These are phyloP conservation scores for Patella vulgata DNA, from an alignment of 1,140 invertebrate species.

Conservation along the genomic window DNA sequence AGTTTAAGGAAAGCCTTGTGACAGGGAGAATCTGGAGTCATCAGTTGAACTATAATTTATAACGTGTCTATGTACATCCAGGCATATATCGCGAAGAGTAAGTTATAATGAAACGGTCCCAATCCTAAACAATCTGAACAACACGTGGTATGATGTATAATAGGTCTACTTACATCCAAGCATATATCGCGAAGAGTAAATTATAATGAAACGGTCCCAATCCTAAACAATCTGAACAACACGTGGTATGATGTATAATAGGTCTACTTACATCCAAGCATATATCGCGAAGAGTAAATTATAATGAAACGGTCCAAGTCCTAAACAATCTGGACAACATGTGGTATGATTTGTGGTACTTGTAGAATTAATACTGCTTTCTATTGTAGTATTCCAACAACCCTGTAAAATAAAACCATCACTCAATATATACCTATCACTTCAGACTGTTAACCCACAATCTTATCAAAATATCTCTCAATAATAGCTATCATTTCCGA, in stretches of 20 bases:
- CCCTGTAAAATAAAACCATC: too few species aligned
- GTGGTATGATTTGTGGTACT: constrained; percentile 18
- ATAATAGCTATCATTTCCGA: too few species aligned
- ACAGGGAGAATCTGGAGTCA: background rate
- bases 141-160: too few species aligned
- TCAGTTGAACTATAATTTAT: too few species aligned
- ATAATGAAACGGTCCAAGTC: constrained; percentile 63
- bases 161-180: constrained; percentile 66
- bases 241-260: constrained; percentile 11
- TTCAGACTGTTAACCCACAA: too few species aligned
- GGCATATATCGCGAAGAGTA: constrained; percentile 68
- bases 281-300: constrained; percentile 68
- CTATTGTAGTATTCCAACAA: too few species aligned
- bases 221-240: constrained; percentile 65
- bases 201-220: constrained; percentile 66
- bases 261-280: constrained; percentile 67
- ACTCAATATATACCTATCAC: too few species aligned
- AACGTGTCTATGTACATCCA: constrained; percentile 65
- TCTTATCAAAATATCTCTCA: too few species aligned
- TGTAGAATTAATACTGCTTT: too few species aligned
- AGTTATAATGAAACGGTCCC: constrained; percentile 64
- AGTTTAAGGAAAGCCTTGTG: too few species aligned
- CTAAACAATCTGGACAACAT: constrained; percentile 64
- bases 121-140: constrained; percentile 66
- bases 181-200: constrained; percentile 67